Evolutionary conservation across 2,113 vertebrate species (phyloP).

Genomic region (Carlito syrichta): DNA sequence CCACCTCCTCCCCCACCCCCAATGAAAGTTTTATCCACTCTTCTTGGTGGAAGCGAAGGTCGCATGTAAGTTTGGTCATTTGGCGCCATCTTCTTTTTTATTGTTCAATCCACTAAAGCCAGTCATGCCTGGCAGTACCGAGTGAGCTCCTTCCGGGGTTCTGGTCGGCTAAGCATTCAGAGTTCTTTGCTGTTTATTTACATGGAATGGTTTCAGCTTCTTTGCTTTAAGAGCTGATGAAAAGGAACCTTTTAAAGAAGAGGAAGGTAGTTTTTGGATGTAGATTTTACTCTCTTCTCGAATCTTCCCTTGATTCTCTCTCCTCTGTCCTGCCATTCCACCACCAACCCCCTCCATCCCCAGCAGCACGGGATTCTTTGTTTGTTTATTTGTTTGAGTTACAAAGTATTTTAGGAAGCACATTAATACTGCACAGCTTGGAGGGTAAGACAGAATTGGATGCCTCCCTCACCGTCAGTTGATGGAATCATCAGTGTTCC

Average conservation of each 20-base stretch:
- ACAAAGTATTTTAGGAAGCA: conserved; percentile 61
- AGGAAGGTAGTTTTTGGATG: background rate
- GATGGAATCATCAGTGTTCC: conserved; percentile 52
- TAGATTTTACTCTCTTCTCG: conserved; percentile 33
- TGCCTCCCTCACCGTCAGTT: background rate
- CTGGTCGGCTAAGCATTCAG: background rate
- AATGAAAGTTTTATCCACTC: conserved; percentile 8
- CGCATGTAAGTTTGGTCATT: conserved; percentile 33
- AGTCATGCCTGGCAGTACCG: background rate
- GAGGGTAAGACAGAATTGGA: conserved; percentile 65
- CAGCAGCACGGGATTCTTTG: background rate
- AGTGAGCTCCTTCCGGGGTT: background rate
- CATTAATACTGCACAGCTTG: conserved; percentile 57
- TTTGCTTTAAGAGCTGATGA: conserved; percentile 46
- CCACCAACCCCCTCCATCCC: background rate
- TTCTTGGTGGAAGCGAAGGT: background rate
- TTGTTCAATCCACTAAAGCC: conserved; percentile 50
- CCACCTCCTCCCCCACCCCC: background rate
- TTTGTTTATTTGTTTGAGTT: conserved; percentile 58
- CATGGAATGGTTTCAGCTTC: conserved; percentile 39
- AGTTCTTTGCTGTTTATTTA: conserved; percentile 62
- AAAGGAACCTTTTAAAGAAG: background rate
- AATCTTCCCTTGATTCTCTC: background rate
- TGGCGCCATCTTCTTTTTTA: conserved; percentile 50
- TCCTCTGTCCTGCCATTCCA: background rate